A percentile compares a stretch with the other conserved stretches of the same genome.
phyloP scores from a whole-genome alignment of 2,797 vertebrate species.

The Arremon brunneinucha region DNA sequence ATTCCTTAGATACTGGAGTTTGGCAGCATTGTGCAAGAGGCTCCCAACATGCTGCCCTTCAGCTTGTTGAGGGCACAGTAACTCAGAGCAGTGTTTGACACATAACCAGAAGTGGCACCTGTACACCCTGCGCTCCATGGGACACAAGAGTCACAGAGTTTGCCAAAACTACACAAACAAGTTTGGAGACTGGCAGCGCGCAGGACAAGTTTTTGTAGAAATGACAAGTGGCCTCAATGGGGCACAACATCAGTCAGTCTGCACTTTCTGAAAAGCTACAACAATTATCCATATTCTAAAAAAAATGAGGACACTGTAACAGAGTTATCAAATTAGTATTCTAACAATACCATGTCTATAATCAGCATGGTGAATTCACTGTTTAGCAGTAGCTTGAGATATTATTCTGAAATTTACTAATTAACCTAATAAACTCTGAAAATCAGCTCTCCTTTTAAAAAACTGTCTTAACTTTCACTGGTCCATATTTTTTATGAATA shows the following conservation, averaged over 20 bases:
- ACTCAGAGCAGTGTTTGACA: not conserved
- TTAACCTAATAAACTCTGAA: not conserved
- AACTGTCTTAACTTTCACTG: not conserved
- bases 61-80: not conserved
- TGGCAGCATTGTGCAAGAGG: rapidly evolving
- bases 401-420: not conserved
- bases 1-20: not conserved
- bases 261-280: not conserved
- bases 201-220: not conserved
- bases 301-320: rapidly evolving
- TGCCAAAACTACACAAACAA: not conserved
- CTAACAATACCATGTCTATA: not conserved
- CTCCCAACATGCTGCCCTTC: rapidly evolving
- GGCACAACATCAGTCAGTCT: not conserved
- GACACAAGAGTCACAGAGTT: not conserved
- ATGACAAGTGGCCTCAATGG: not conserved
- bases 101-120: not conserved
- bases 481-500: not conserved
- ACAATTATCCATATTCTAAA: not conserved
- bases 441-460: not conserved
- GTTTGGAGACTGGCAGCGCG: rapidly evolving
- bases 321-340: not conserved
- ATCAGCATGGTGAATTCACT: not conserved
- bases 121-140: rapidly evolving
- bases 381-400: not conserved